A percentile compares a stretch with the other conserved stretches of the same genome.
phyloP scores from a whole-genome alignment of 2,797 vertebrate species.

The Hydrophis major region DNA sequence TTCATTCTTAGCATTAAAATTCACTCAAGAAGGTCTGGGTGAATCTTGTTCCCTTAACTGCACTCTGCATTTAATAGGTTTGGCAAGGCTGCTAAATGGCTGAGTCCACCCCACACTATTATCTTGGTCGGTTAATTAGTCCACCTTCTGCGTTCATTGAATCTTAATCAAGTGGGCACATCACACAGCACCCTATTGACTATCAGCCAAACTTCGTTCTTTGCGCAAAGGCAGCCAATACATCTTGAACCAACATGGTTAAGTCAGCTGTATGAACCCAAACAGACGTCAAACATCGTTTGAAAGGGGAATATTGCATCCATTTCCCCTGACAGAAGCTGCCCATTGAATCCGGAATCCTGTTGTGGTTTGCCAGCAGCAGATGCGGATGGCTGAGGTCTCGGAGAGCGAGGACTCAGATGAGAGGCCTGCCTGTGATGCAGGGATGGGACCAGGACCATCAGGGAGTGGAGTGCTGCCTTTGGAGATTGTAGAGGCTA shows the following conservation, averaged over 20 bases:
- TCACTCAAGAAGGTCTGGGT: background rate
- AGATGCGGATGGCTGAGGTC: no score
- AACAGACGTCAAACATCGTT: background rate
- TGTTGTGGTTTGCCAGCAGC: background rate
- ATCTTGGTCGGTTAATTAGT: background rate
- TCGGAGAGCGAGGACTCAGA: no score
- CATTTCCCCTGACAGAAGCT: background rate
- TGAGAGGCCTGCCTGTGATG: no score
- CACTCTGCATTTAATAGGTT: background rate
- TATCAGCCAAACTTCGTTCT: background rate
- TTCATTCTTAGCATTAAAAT: background rate
- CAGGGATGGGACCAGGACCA: no score
- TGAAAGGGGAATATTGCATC: background rate
- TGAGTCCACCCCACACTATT: background rate
- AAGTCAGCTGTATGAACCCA: background rate
- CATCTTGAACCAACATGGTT: background rate
- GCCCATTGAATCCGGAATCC: background rate
- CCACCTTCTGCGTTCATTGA: background rate
- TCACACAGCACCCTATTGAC: background rate
- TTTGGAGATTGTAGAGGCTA: no score
- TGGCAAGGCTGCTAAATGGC: background rate
- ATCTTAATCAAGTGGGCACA: background rate
- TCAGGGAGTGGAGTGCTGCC: no score
- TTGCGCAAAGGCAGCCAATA: background rate
- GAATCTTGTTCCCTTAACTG: background rate